These are phyloP conservation scores for Chelonia mydas DNA, from an alignment of 2,797 vertebrate genomes.

Conservation along the genomic window DNA sequence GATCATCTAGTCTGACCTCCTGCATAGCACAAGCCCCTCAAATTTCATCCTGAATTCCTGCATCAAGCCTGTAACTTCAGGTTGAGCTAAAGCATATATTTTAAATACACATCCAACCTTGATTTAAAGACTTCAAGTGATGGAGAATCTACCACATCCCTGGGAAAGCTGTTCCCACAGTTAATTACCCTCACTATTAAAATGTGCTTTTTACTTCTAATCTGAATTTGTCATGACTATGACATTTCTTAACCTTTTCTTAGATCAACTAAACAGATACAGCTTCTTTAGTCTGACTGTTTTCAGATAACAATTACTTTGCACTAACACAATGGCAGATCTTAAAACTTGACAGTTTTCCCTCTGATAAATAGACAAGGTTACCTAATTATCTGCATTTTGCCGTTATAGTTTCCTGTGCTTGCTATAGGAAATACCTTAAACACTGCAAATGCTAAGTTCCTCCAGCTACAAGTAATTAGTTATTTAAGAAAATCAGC, in stretches of 20 bases:
- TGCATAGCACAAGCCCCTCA: accelerated
- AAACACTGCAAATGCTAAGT: not conserved
- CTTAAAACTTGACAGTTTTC: not conserved
- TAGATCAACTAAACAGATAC: not conserved
- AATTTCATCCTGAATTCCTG: not conserved
- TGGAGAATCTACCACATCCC: not conserved
- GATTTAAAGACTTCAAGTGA: not conserved
- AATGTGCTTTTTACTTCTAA: not conserved
- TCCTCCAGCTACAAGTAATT: not conserved
- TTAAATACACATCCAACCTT: not conserved
- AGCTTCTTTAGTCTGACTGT: not conserved
- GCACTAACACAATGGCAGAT: not conserved
- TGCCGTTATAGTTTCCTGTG: not conserved
- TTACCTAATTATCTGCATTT: not conserved
- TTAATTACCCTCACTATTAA: not conserved
- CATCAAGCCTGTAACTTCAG: not conserved
- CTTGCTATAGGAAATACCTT: not conserved
- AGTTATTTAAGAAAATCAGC: not conserved
- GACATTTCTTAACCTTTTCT: not conserved
- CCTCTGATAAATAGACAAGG: not conserved
- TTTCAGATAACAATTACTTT: not conserved
- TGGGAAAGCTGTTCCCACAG: not conserved
- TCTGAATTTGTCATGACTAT: not conserved
- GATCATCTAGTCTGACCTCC: not conserved
- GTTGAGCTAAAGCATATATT: not conserved